phyloP scores from a whole-genome alignment of 2,888 invertebrate genomes.

The Strigamia crassipes region DNA sequence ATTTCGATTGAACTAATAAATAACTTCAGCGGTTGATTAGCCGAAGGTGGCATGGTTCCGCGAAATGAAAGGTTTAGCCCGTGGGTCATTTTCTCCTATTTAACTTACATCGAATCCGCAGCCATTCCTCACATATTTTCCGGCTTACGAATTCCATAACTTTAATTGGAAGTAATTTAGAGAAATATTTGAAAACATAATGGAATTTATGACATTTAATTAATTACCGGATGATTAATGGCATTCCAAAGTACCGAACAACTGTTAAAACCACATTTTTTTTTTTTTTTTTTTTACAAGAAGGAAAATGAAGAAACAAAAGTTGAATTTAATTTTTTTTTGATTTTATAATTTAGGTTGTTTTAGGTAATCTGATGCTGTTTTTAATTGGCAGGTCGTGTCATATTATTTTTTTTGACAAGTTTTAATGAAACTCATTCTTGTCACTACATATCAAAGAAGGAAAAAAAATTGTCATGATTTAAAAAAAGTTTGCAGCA shows the following conservation, averaged over 20 bases:
- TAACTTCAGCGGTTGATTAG: background rate
- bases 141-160: constrained; percentile 18
- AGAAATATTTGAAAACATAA: constrained; percentile 2
- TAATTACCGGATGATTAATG: constrained; percentile 13
- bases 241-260: background rate
- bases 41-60: background rate
- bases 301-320: background rate
- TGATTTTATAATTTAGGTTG: constrained; percentile 3
- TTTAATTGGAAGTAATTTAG: constrained; percentile 23
- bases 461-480: background rate
- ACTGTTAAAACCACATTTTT: background rate
- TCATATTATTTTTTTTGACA: background rate
- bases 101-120: background rate
- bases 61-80: background rate
- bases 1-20: background rate
- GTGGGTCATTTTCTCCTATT: constrained; percentile 3
- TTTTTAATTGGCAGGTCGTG: constrained; percentile 25
- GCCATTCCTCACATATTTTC: constrained; percentile 14
- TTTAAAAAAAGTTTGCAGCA: background rate
- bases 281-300: background rate
- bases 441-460: background rate
- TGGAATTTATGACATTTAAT: constrained; percentile 29
- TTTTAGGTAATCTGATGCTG: background rate
- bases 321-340: background rate
- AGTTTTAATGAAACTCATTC: constrained; percentile 3